Evolutionary conservation across 2,888 invertebrate genomes (phyloP).

Genomic region (Hirtodrosophila cameraria): DNA sequence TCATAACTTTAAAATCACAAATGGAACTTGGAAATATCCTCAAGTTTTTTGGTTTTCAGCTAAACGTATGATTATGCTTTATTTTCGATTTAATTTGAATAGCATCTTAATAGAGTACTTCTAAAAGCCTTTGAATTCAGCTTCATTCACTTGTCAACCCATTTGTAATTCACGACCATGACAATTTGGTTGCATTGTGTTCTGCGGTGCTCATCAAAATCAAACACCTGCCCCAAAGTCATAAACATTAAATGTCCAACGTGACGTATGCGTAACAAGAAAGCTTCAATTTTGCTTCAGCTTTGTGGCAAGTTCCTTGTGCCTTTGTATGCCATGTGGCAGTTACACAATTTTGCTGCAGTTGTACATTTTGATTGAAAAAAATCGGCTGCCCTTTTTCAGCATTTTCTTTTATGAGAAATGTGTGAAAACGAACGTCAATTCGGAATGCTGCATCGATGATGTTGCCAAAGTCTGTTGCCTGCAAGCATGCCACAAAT

Average conservation of each 20-base stretch:
- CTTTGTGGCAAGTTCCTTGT: neutral
- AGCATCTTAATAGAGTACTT: too few species aligned
- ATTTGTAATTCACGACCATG: conserved; percentile 4
- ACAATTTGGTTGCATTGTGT: conserved; percentile 7
- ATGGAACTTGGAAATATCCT: too few species aligned
- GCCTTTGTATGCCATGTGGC: neutral
- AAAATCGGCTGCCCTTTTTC: neutral
- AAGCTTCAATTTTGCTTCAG: neutral
- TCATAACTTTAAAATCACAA: too few species aligned
- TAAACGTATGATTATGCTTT: too few species aligned
- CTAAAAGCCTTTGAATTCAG: neutral
- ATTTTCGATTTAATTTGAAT: too few species aligned
- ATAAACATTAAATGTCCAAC: neutral
- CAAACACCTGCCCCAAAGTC: neutral
- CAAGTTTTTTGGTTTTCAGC: too few species aligned
- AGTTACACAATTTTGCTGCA: conserved; percentile 1
- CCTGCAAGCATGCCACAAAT: conserved; percentile 30
- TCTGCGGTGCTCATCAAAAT: conserved; percentile 11
- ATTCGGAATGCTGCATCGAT: conserved; percentile 11
- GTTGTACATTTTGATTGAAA: conserved; percentile 7
- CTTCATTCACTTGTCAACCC: neutral
- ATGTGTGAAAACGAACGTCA: conserved; percentile 22
- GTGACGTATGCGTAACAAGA: neutral
- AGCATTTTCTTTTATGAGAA: conserved; percentile 9
- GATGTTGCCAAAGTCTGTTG: conserved; percentile 7